A percentile compares a stretch with the other conserved stretches of the same genome.
Conservation (phyloP, 37 sponge, comb jelly and placozoan species). For the Amphimedon queenslandica region DNA sequence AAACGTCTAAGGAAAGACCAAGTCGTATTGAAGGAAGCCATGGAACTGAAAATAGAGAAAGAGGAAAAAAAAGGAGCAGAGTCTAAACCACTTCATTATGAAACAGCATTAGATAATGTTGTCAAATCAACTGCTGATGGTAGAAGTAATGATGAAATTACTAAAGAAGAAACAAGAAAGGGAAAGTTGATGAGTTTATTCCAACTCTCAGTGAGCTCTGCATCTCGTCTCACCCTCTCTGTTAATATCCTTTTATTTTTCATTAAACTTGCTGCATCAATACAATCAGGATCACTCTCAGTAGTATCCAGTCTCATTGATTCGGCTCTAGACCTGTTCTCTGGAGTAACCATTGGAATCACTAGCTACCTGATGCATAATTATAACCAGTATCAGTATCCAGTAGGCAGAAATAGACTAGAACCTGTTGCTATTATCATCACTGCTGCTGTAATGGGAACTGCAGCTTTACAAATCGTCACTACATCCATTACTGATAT, state of each 20-base stretch:
- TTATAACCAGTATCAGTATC: slow-evolving; percentile 36
- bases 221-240: slow-evolving; percentile 34
- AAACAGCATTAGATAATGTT: neutral
- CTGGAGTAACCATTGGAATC: slow-evolving; percentile 31
- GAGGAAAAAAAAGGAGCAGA: too few relatives aligned
- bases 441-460: slow-evolving; percentile 54
- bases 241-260: slow-evolving; percentile 42
- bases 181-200: too few relatives aligned
- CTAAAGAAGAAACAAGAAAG: too few relatives aligned
- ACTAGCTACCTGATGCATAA: slow-evolving; percentile 29
- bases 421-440: slow-evolving; percentile 56
- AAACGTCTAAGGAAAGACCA: slow-evolving; percentile 23
- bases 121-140: neutral
- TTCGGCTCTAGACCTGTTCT: slow-evolving; percentile 55
- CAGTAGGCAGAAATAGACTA: slow-evolving; percentile 40
- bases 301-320: slow-evolving; percentile 55
- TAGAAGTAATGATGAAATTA: too few relatives aligned
- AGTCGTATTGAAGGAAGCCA: slow-evolving; percentile 18
- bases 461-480: slow-evolving; percentile 55
- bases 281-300: slow-evolving; percentile 49
- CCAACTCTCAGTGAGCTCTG: slow-evolving; percentile 20
- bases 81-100: too few relatives aligned
- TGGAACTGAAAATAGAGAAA: too few relatives aligned
- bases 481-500: slow-evolving; percentile 31
- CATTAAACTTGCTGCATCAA: slow-evolving; percentile 30